Evolutionary conservation across 2,113 vertebrate species (phyloP), one percentile per base, ranked within the genome.

Genomic region (Deroptyus accipitrinus): DNA sequence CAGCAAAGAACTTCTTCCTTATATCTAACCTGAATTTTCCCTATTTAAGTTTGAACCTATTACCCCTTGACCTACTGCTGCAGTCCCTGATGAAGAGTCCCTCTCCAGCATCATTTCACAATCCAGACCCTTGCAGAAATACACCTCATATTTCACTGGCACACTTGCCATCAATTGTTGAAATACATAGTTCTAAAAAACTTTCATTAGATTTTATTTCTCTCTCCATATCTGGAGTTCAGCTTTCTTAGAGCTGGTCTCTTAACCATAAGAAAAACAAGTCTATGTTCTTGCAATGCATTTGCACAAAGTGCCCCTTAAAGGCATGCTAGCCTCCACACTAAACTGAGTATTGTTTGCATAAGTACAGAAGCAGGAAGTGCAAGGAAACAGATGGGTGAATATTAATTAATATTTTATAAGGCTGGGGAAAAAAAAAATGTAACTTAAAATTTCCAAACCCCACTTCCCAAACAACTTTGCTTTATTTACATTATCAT

Each of bases 371-470:
- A 97, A 94, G 75, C 42, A 92, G 54, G 69, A 96, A 96, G 54
- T 69, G 55, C 68, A 92, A 75, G 69, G 30, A 96, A 90, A 95
- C 79, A 96, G 87, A 96, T 84, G 83, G 82, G n/a, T 92, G 95
- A 96, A 95, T 92, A 95, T 94, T 95, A 97, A 94, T 93, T 92
- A 89, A 94, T n/a, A 55, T 20, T 79, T 92, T 91, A 92, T 90
- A 94, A 91, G 55, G 54, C 39, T 88, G 18, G 42, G 22, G 12
- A 31, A 55, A 85, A 94, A n/a, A 37, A 18, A 31, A 48, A 48
- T 19, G 44, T 11, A 49, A 67, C 48, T 88, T 92, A 61, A 66
- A 70, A 90, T 93, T 80, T 64, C 13, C 64, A 78, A 95, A 33
- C n/a, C 17, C 11, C 67, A 49, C 44, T 88, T 91, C 75, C 52